These are phyloP conservation scores for Andrena bicolor DNA, from an alignment of 2,888 invertebrate genomes.

Conservation along the genomic window DNA sequence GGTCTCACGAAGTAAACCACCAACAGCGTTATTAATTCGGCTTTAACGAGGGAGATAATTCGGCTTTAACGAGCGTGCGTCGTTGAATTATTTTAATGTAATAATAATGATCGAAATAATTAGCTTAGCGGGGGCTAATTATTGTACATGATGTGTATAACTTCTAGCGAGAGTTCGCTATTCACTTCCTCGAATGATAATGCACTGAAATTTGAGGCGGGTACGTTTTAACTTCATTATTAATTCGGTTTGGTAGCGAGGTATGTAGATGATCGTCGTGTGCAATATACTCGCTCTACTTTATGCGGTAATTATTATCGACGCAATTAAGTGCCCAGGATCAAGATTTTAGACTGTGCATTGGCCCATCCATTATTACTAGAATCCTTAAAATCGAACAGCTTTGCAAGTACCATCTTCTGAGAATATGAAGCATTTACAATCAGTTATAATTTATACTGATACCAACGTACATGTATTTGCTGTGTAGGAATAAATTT, in stretches of 20 bases:
- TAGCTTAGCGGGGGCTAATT: slow-evolving; percentile 59
- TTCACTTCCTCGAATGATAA: slow-evolving; percentile 50
- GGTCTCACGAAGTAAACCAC: slow-evolving; percentile 8
- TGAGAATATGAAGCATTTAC: too few species aligned
- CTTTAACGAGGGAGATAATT: slow-evolving; percentile 59
- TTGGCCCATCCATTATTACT: too few species aligned
- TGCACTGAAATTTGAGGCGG: slow-evolving; percentile 61
- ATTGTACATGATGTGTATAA: slow-evolving; percentile 36
- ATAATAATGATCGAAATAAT: slow-evolving; percentile 67
- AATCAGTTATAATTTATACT: too few species aligned
- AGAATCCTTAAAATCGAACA: too few species aligned
- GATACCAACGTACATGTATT: too few species aligned
- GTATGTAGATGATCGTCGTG: slow-evolving; percentile 31
- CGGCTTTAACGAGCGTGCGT: slow-evolving; percentile 58
- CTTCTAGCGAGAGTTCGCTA: slow-evolving; percentile 34
- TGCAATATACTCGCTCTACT: slow-evolving; percentile 29
- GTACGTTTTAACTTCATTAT: slow-evolving; percentile 58
- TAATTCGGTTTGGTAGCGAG: slow-evolving; percentile 52
- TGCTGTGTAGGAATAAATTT: too few species aligned
- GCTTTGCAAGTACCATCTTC: too few species aligned
- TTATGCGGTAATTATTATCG: slow-evolving; percentile 40
- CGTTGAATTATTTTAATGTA: slow-evolving; percentile 61
- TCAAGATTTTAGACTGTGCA: slow-evolving; percentile 14
- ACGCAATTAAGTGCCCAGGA: slow-evolving; percentile 26
- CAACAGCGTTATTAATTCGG: slow-evolving; percentile 50